These are phyloP conservation scores for Catocala fraxini DNA, from an alignment of 2,888 invertebrate genomes.

Conservation along the genomic window DNA sequence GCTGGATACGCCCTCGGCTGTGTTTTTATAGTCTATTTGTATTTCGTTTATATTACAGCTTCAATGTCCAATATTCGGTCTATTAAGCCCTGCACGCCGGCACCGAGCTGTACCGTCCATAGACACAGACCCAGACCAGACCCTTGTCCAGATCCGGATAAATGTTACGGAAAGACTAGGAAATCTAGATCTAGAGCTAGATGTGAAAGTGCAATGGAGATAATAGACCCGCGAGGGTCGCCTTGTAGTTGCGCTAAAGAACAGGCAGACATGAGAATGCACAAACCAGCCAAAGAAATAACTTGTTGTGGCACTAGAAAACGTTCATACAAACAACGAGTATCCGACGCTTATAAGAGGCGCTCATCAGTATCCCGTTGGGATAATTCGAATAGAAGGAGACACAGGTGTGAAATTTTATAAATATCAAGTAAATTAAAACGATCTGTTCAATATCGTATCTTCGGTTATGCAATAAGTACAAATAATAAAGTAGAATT, in stretches of 20 bases:
- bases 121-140: background rate
- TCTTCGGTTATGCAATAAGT: background rate
- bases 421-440: background rate
- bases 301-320: too few relatives aligned
- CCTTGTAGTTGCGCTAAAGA: background rate
- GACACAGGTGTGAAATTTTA: background rate
- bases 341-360: too few relatives aligned
- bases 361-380: too few relatives aligned
- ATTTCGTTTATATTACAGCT: too few relatives aligned
- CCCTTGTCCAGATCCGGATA: background rate
- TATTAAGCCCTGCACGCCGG: too few relatives aligned
- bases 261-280: background rate
- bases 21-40: too few relatives aligned
- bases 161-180: background rate
- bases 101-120: background rate
- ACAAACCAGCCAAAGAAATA: background rate
- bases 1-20: too few relatives aligned
- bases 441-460: background rate
- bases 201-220: background rate
- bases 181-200: background rate
- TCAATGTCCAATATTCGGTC: too few relatives aligned
- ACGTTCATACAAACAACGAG: background rate
- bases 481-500: too few relatives aligned
- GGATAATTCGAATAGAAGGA: background rate
- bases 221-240: background rate